These are phyloP conservation scores for Enteromius unitaeniatus DNA, from an alignment of 2,797 vertebrate species.

Conservation along the genomic window DNA sequence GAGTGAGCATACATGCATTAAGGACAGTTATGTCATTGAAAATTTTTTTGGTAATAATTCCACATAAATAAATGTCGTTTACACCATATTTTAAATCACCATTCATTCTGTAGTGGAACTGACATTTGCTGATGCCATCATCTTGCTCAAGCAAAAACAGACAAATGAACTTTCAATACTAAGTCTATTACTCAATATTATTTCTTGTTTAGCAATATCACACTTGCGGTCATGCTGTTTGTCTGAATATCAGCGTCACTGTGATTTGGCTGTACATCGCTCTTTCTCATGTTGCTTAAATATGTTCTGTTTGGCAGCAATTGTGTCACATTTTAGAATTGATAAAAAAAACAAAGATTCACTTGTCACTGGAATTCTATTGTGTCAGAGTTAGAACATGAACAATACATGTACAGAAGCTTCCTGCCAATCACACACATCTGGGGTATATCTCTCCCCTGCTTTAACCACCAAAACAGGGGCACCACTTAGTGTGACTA, in stretches of 20 bases:
- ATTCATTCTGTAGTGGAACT: not conserved
- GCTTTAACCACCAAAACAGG: slow-evolving; percentile 7
- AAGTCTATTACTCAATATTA: not conserved
- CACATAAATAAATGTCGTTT: not conserved
- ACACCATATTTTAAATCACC: not conserved
- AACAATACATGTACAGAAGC: not conserved
- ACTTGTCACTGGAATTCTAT: not conserved
- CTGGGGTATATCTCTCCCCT: not conserved
- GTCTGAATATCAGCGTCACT: not conserved
- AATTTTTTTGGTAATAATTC: not conserved
- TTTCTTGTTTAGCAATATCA: not conserved
- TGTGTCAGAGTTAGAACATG: not conserved
- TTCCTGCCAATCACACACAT: slow-evolving; percentile 28
- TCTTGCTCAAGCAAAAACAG: not conserved
- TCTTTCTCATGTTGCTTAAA: not conserved
- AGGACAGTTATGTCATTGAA: not conserved
- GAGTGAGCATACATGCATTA: not conserved
- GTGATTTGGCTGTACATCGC: not conserved
- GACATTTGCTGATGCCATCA: not conserved
- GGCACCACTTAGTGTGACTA: slow-evolving; percentile 26
- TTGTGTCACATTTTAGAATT: not conserved
- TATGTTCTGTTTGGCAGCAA: not conserved
- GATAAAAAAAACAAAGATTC: not conserved
- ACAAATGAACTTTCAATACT: not conserved
- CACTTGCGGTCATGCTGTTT: not conserved